Evolutionary conservation across 2,888 invertebrate genomes (phyloP), one percentile per base, ranked within the genome.

Genomic region (Melitaea athalia): DNA sequence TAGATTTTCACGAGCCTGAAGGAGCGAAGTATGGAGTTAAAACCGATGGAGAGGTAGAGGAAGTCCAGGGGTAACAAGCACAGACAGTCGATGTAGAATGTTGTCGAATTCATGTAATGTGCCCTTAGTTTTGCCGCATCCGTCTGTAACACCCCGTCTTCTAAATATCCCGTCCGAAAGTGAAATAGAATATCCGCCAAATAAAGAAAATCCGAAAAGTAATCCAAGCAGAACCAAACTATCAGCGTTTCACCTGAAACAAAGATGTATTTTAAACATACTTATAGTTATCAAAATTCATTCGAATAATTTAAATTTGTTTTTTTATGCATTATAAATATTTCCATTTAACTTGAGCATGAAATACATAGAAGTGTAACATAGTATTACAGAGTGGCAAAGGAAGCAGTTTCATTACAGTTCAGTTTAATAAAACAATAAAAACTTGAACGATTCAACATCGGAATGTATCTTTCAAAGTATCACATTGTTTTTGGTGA

Each of bases 31-130:
- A 99, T 98, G 81, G 99, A 99, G 93, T 98, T 98, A 94, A 97
- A 97, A 78, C 98, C 99, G 90, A 99, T 98, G 89, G 99, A 99
- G 84, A 99, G 94, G 93, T 99, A 99, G 82, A 99, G 96, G 94
- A 99, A 98, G 94, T 99, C 99, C 87, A 99, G 94, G 77, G 99
- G 99, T 85, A 99, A 94, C 85, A 99, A 95, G 94, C 99, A 99
- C 90, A 99, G 95, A 93, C 98, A 98, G 95, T 99, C 99, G 87
- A 99, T 97, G 95, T 99, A 99, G 94, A 99, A 99, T 77, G 96
- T 97, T 73, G 98, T 98, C 61, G 94, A 98, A 94, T 99, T 99
- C 97, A 99, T 98, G 93, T 99, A 99, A 90, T 99, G 98, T 79
- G 98, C 96, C 65, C 99, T 95, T 77, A 99, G 94, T 91, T 98